Conservation (phyloP, 2,797 vertebrate genomes). For the Mycteria americana region DNA sequence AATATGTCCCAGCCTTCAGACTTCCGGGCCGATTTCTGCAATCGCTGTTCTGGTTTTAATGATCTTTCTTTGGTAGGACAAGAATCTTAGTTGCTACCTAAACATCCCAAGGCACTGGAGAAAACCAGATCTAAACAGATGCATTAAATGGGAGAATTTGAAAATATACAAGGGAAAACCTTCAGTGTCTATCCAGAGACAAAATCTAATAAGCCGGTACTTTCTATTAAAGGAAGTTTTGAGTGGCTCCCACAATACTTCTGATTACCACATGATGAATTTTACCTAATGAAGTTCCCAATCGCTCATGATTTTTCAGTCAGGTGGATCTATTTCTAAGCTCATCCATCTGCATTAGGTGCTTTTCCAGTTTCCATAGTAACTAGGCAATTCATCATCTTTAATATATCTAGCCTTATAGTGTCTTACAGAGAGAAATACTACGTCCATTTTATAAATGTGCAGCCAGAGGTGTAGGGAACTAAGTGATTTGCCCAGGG, state of each 20-base stretch:
- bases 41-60: not conserved
- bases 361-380: constrained; percentile 33
- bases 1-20: not conserved
- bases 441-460: not conserved
- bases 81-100: not conserved
- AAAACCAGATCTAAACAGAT: not conserved
- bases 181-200: not conserved
- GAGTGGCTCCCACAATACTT: not conserved
- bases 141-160: not conserved
- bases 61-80: not conserved
- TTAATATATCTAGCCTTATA: not conserved
- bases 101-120: not conserved
- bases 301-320: not conserved
- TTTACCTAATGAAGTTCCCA: constrained; percentile 4
- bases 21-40: not conserved
- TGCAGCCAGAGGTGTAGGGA: not conserved
- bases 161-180: not conserved
- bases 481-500: not conserved
- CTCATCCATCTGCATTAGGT: constrained; percentile 49
- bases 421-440: not conserved
- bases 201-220: not conserved
- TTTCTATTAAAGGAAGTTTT: not conserved
- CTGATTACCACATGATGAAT: not conserved
- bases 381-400: not conserved
- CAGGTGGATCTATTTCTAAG: not conserved